These are phyloP conservation scores for Cephus spinipes DNA, from an alignment of 2,888 invertebrate species.

Conservation along the genomic window DNA sequence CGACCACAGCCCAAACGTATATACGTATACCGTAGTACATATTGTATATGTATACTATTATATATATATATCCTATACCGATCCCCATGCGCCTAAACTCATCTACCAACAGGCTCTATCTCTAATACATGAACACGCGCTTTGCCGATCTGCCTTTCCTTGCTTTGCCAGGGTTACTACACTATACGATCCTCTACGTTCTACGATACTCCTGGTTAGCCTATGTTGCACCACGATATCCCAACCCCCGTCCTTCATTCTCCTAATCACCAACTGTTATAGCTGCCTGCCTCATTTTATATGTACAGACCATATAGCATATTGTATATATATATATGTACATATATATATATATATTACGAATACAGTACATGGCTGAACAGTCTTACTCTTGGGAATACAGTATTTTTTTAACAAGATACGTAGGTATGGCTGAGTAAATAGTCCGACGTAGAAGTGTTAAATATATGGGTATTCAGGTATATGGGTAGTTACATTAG, in stretches of 20 bases:
- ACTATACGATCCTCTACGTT: background rate
- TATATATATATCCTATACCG: background rate
- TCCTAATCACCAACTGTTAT: background rate
- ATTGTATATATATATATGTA: too few relatives aligned
- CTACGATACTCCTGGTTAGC: background rate
- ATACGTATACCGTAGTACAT: background rate
- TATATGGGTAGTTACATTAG: background rate
- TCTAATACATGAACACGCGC: background rate
- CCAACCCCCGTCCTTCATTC: background rate
- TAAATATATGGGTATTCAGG: background rate
- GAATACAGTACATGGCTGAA: background rate
- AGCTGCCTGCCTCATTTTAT: background rate
- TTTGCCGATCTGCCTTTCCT: background rate
- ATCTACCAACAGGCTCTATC: background rate
- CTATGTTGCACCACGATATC: background rate
- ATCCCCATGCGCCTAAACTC: background rate
- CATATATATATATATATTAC: background rate
- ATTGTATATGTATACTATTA: background rate
- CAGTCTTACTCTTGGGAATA: background rate
- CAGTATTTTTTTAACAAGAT: background rate
- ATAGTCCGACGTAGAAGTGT: background rate
- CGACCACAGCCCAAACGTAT: constrained; percentile 53
- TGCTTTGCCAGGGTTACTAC: background rate
- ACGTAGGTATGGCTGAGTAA: background rate
- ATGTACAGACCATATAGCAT: background rate